Percentiles rank a stretch among this genome's conserved stretches.
These are phyloP conservation scores for Piezodorus guildinii DNA, from an alignment of 1,140 invertebrate genomes.

Conservation along the genomic window DNA sequence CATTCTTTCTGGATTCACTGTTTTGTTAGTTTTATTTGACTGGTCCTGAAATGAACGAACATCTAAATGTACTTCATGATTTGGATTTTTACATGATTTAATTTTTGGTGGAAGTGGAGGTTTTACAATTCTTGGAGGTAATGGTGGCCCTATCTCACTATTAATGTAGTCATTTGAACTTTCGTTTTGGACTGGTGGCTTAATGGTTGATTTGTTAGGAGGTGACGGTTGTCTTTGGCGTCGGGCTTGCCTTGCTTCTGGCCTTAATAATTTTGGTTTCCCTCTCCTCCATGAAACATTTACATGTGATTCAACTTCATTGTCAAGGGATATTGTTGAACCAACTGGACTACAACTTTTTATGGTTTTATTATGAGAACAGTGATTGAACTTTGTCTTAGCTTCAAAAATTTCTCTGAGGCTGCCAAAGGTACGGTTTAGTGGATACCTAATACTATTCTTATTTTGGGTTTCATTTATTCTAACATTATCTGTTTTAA, in stretches of 20 bases:
- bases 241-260: slow-evolving; percentile 34
- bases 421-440: slow-evolving; percentile 45
- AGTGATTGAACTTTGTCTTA: slow-evolving; percentile 27
- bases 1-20: neutral
- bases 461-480: neutral
- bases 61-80: neutral
- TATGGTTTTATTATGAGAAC: slow-evolving; percentile 20
- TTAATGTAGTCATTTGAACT: slow-evolving; percentile 27
- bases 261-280: slow-evolving; percentile 25
- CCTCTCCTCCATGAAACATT: slow-evolving; percentile 23
- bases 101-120: slow-evolving; percentile 48
- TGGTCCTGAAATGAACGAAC: neutral
- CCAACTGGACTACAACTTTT: slow-evolving; percentile 25
- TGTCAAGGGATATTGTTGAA: slow-evolving; percentile 28
- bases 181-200: neutral
- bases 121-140: slow-evolving; percentile 29
- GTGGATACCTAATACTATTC: slow-evolving; percentile 28
- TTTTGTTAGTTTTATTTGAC: neutral
- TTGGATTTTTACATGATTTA: slow-evolving; percentile 26
- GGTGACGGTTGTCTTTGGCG: slow-evolving; percentile 41
- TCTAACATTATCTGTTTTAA: slow-evolving; percentile 37
- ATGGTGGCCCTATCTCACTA: slow-evolving; percentile 27
- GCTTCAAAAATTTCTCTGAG: slow-evolving; percentile 60
- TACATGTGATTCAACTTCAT: slow-evolving; percentile 25
- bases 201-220: slow-evolving; percentile 11